Conservation (phyloP, 2,113 vertebrate genomes). For the Coptodon bakossiorum region DNA sequence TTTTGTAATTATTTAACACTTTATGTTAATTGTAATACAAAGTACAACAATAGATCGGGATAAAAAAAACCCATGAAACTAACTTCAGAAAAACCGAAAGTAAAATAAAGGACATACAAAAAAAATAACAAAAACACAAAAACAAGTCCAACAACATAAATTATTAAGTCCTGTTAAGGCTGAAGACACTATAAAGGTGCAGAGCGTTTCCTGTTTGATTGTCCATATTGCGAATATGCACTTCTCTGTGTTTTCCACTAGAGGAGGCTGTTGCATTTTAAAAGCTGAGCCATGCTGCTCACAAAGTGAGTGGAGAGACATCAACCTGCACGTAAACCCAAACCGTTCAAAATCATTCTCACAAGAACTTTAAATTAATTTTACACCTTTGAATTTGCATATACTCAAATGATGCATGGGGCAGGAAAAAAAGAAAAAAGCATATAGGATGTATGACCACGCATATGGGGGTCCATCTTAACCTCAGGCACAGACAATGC, state of each 20-base stretch:
- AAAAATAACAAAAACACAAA: too few species aligned
- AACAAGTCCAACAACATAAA: background rate
- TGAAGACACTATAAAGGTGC: background rate
- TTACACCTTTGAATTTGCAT: background rate
- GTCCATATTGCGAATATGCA: background rate
- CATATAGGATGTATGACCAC: background rate
- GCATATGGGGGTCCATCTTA: background rate
- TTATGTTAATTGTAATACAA: background rate
- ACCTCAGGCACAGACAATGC: background rate
- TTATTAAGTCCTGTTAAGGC: background rate
- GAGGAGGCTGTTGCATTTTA: slow-evolving; percentile 6
- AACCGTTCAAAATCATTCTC: background rate
- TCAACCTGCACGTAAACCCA: background rate
- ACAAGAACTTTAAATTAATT: background rate
- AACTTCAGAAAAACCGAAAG: background rate
- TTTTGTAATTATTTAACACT: background rate
- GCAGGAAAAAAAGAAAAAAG: background rate
- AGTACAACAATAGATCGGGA: background rate
- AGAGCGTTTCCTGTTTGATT: background rate
- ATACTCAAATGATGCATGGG: background rate
- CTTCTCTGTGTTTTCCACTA: background rate
- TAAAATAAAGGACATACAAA: background rate
- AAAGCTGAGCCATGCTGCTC: background rate
- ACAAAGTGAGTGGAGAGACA: background rate
- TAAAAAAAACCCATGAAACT: background rate